Percentiles rank a stretch among this genome's conserved stretches.
Evolutionary conservation across 1,140 invertebrate genomes (phyloP).

Genomic region (Parapsyche elsis): DNA sequence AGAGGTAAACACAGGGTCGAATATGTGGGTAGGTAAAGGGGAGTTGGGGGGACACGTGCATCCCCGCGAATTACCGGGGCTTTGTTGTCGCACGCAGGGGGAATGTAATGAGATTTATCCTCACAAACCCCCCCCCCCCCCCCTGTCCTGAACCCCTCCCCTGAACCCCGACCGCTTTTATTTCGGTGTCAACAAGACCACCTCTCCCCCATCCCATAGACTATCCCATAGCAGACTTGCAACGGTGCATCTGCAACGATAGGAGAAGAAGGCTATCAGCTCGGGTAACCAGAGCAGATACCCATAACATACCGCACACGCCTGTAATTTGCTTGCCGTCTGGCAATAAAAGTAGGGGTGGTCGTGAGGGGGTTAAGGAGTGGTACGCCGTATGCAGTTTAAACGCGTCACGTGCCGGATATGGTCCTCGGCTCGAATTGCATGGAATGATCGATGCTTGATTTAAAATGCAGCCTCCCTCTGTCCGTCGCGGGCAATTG

Average conservation of each 20-base stretch:
- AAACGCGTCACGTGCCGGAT: too few relatives aligned
- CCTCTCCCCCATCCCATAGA: not conserved
- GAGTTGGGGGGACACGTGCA: slow-evolving; percentile 12
- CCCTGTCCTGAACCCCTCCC: not conserved
- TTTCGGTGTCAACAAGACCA: not conserved
- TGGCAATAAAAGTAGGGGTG: not conserved
- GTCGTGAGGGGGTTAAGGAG: not conserved
- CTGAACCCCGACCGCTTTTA: not conserved
- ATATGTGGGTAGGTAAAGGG: not conserved
- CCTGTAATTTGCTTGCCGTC: not conserved
- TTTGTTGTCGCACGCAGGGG: slow-evolving; percentile 53
- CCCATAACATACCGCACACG: not conserved
- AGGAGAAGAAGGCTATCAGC: not conserved
- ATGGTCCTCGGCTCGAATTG: not conserved
- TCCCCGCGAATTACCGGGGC: slow-evolving; percentile 51
- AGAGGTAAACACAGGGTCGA: not conserved
- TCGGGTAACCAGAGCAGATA: not conserved
- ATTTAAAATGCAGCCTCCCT: not conserved
- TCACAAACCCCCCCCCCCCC: slow-evolving; percentile 6
- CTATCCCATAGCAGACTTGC: not conserved
- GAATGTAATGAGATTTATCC: slow-evolving; percentile 55
- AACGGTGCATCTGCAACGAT: not conserved
- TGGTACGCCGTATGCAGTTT: too few relatives aligned
- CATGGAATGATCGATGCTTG: not conserved
- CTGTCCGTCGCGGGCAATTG: not conserved